Base-by-base conservation (phyloP, 53 echinoderm and acorn worm species). In the Patiria pectinifera region DNA sequence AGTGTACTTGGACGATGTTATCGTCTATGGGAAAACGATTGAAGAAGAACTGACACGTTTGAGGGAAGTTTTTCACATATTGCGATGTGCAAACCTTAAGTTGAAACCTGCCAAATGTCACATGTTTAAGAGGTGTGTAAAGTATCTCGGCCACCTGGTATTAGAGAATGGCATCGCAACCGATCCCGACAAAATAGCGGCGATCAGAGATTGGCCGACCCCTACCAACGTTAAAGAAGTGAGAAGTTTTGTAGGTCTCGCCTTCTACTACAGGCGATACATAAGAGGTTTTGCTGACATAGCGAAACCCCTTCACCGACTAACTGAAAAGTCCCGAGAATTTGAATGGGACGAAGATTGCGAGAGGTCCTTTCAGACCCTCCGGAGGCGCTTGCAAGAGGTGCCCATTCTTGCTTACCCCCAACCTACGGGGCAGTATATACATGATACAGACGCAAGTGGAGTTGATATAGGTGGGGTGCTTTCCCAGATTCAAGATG, bases 1-100 rank as follows among this genome's bases (percentile, higher is more conserved):
- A 6, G 47, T 91, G 16, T 91, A 91, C 59, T 45, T 91, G 26
- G 91, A 91, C 69, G 91, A 91, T 80, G 46, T 84, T n/a, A 84
- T 89, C 26, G 89, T 89, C 45, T 22, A 77, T 19, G 80, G 89
- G 61, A 61, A 63, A 23, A 84, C 84, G 8, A 19, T 84, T 11
- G 63, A 24, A 7, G 84, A 84, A 23, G 84, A 84, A 44, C 11
- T 85, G 4, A 19, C 45, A 49, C 81, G 48, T 21, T 69, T 91
- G 69, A 62, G 48, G 47, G 69, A 62, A 69, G 89, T 77, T 6
- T 59, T 91, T 3, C 35, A 69, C 0, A 61, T 66, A 9, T 91
- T 91, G 45, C 81, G 91, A 10, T 11, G 15, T 61, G 91, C 82
- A 2, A 45, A 48, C 16, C 86, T 85, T 4, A 85, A 85, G 48